These are phyloP conservation scores for Elysia crispata DNA, from an alignment of 2,888 invertebrate species.

Conservation along the genomic window DNA sequence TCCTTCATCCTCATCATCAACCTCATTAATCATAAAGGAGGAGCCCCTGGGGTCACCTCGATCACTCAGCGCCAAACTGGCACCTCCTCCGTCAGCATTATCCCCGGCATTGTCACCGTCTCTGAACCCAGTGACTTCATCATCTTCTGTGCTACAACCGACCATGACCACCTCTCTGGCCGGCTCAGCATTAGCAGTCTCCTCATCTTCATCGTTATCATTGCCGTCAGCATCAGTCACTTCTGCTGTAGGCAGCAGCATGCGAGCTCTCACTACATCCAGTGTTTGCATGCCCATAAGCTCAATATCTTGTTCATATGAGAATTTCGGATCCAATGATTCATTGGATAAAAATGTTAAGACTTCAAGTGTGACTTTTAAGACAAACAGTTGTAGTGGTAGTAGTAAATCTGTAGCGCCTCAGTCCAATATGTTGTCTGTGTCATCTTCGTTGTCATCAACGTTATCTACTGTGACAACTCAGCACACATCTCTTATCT, in stretches of 20 bases:
- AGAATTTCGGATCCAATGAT: too few relatives aligned
- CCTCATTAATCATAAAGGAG: neutral
- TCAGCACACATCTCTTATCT: neutral
- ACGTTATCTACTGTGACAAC: slow-evolving; percentile 15
- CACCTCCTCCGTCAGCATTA: neutral
- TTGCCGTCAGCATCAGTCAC: neutral
- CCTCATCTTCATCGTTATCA: slow-evolving; percentile 16
- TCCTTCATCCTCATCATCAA: neutral
- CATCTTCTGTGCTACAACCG: slow-evolving; percentile 48
- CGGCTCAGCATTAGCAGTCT: neutral
- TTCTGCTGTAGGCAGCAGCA: neutral
- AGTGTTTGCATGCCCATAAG: slow-evolving; percentile 34
- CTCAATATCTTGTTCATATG: slow-evolving; percentile 24
- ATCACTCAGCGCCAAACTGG: neutral
- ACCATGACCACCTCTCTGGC: slow-evolving; percentile 44
- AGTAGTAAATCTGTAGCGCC: slow-evolving; percentile 1
- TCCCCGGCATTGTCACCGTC: slow-evolving; percentile 1
- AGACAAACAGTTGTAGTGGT: too few relatives aligned
- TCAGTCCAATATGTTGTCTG: slow-evolving; percentile 22
- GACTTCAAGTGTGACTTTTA: too few relatives aligned
- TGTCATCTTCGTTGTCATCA: slow-evolving; percentile 13
- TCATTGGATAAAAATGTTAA: too few relatives aligned
- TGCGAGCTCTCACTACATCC: slow-evolving; percentile 32
- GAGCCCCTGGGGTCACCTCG: neutral
- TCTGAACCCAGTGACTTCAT: slow-evolving; percentile 45